Evolutionary conservation across 2,797 vertebrate genomes (phyloP).

Genomic region (Periophthalmus magnuspinnatus): DNA sequence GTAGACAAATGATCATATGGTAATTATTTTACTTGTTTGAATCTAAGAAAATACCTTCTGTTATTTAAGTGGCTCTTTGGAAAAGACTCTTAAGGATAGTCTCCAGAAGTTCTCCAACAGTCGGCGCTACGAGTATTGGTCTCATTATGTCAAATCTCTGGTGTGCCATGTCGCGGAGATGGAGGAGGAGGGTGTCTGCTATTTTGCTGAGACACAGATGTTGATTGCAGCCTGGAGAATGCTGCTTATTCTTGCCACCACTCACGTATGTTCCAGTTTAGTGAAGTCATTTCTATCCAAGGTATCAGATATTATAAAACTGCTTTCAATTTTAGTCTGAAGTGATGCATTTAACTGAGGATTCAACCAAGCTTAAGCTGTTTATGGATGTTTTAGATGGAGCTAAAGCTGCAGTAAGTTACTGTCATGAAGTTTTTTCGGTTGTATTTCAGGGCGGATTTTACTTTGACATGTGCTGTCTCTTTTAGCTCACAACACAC

Average conservation of each 20-base stretch:
- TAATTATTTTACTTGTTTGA: neutral
- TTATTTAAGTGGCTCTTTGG: constrained; percentile 87
- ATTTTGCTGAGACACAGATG: constrained; percentile 87
- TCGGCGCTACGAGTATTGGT: constrained; percentile 94
- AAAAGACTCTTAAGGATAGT: constrained; percentile 89
- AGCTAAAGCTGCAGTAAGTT: constrained; percentile 88
- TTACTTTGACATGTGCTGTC: neutral
- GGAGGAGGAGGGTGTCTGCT: constrained; percentile 82
- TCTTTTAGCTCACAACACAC: constrained; percentile 83
- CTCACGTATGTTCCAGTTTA: constrained; percentile 55
- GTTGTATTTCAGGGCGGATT: neutral
- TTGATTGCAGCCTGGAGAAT: constrained; percentile 95
- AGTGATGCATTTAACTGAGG: constrained; percentile 88
- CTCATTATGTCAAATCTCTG: constrained; percentile 88
- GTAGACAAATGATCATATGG: neutral
- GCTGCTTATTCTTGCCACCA: constrained; percentile 91
- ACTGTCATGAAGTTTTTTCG: neutral
- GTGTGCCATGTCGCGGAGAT: constrained; percentile 84
- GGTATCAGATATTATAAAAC: neutral
- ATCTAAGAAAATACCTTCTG: neutral
- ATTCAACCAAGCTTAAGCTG: constrained; percentile 81
- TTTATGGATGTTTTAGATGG: constrained; percentile 92
- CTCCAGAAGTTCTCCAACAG: constrained; percentile 89
- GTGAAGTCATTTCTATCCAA: neutral
- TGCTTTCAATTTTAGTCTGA: constrained; percentile 77